Evolutionary conservation across 2,888 invertebrate genomes (phyloP), one percentile per base, ranked within the genome.

Genomic region (Tenthredo scrophulariae): DNA sequence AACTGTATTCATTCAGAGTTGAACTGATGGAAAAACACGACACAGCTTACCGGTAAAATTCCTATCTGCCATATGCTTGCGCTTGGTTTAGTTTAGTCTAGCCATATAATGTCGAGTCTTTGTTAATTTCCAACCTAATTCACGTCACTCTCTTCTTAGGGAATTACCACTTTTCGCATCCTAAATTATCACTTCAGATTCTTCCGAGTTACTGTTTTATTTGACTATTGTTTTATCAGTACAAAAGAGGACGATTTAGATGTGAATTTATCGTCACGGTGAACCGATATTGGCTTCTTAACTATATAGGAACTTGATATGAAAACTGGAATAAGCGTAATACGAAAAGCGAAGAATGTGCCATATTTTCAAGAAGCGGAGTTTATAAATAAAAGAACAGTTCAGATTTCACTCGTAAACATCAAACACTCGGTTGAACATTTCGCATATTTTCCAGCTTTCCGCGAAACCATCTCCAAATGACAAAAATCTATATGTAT

Each of bases 1-100:
- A 18, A 22, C 80, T 26, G 62, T 40, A 58, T 80, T 80, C 80
- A 40, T 80, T 80, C 80, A 58, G 83, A 70, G 26, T 67, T 70
- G 83, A 67, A 46, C 67, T 26, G 83, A 83, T 70, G 83, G 83
- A 83, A 83, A 83, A 83, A 67, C 83, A 67, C 83, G 83, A 83
- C 83, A 43, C 7, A 22, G 83, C 67, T 83, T 65, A 46, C 33
- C 83, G 83, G 83, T 83, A 83, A 83, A 83, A 83, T 83, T 83
- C 83, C 83, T 83, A 67, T 80, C 80, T 58, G 40, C 40, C 37
- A 33, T 54, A 13, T 37, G 40, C 18, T 62, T 80, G 33, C 29
- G 7, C 26, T n/a, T 58, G 70, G 5, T 15, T 54, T 29, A 6
- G 79, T 54, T 9, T n/a, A 46, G 79, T 58, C 79, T 22, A 29